Percentiles rank a stretch among this genome's conserved stretches.
Evolutionary conservation across 2,797 vertebrate genomes (phyloP).

Genomic region (Todus mexicanus): DNA sequence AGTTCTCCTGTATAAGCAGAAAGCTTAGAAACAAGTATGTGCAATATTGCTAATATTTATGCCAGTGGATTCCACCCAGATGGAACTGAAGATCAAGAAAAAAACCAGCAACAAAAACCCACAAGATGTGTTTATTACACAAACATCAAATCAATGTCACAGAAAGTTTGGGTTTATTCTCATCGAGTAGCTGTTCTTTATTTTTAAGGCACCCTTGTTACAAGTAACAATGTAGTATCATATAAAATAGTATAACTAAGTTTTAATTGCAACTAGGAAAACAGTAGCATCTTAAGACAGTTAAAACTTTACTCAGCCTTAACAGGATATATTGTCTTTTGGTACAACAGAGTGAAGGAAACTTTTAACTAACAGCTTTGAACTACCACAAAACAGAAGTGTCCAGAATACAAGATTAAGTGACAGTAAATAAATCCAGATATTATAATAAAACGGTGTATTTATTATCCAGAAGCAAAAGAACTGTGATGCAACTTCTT

Average conservation of each 20-base stretch:
- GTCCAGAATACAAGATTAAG: not conserved
- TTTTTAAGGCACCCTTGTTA: not conserved
- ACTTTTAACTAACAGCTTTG: not conserved
- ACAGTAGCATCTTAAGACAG: not conserved
- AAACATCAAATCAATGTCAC: not conserved
- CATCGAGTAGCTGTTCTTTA: not conserved
- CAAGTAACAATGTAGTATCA: not conserved
- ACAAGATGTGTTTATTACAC: not conserved
- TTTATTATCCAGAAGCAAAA: not conserved
- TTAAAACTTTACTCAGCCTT: not conserved
- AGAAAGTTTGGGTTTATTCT: not conserved
- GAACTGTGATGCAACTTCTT: not conserved
- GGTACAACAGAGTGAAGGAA: not conserved
- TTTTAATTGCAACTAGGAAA: not conserved
- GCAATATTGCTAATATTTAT: not conserved
- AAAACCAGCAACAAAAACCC: not conserved
- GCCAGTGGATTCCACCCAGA: not conserved
- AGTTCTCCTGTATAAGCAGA: not conserved
- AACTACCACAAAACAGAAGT: not conserved
- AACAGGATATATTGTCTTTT: not conserved
- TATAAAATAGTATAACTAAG: not conserved
- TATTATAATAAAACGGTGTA: not conserved
- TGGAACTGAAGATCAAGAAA: not conserved
- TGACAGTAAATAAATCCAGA: not conserved
- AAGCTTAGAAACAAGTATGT: not conserved